A percentile compares a stretch with the other conserved stretches of the same genome.
Evolutionary conservation across 2,797 vertebrate species (phyloP).

Genomic region (Cetoscarus ocellatus): DNA sequence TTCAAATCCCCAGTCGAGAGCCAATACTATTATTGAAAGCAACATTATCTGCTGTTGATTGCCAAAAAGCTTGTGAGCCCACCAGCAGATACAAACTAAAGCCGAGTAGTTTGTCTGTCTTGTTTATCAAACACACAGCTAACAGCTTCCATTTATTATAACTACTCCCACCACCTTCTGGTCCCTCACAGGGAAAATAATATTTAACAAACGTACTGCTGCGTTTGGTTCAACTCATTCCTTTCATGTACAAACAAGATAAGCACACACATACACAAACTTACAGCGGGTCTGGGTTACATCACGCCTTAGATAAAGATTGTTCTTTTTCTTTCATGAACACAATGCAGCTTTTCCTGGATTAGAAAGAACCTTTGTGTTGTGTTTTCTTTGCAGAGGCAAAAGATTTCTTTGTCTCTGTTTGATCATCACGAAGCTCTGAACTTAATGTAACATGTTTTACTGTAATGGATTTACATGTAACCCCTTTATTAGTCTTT

Average conservation of each 20-base stretch:
- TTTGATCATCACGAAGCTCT: conserved; percentile 38
- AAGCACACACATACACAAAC: conserved; percentile 60
- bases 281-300: conserved; percentile 53
- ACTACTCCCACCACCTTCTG: conserved; percentile 58
- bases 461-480: conserved; percentile 21
- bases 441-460: conserved; percentile 20
- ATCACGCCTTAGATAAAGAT: conserved; percentile 51
- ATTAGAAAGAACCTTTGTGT: conserved; percentile 34
- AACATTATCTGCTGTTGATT: conserved; percentile 42
- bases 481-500: background rate
- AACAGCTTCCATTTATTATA: conserved; percentile 54
- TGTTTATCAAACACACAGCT: conserved; percentile 53
- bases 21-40: conserved; percentile 49
- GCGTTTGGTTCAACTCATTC: conserved; percentile 74
- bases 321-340: conserved; percentile 17
- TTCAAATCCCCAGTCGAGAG: conserved; percentile 37
- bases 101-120: conserved; percentile 36
- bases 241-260: conserved; percentile 79
- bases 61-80: conserved; percentile 40
- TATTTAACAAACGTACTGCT: conserved; percentile 78
- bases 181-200: conserved; percentile 74
- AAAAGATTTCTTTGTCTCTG: conserved; percentile 21
- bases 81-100: conserved; percentile 52
- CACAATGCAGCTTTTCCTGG: conserved; percentile 29
- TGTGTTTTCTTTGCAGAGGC: conserved; percentile 21